These are phyloP conservation scores for Formicarius rufipectus DNA, from an alignment of 2,113 vertebrate genomes.

Conservation along the genomic window DNA sequence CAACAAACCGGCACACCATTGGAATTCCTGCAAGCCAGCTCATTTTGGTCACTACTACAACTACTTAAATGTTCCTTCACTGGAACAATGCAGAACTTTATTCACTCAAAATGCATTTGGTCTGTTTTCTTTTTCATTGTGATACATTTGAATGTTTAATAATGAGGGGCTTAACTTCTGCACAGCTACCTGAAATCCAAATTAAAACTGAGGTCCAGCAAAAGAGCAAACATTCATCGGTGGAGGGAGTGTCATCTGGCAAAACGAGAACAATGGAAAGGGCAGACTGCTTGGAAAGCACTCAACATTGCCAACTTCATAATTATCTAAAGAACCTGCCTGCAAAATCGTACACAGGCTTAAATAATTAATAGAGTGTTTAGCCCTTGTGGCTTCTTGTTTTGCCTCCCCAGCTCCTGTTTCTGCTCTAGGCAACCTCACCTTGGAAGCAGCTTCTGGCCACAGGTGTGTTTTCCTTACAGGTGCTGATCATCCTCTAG, in stretches of 20 bases:
- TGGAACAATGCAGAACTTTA: background rate
- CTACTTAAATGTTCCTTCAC: background rate
- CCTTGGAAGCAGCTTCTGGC: background rate
- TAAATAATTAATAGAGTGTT: background rate
- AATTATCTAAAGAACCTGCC: background rate
- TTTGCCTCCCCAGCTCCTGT: background rate
- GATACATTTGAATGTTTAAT: background rate
- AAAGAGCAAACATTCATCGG: background rate
- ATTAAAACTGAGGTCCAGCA: background rate
- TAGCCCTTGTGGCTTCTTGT: background rate
- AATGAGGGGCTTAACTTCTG: background rate
- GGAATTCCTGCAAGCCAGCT: background rate
- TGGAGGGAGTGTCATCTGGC: background rate
- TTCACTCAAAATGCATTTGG: background rate
- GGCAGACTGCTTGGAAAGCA: background rate
- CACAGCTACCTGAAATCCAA: background rate
- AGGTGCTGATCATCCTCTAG: background rate
- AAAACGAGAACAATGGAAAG: background rate
- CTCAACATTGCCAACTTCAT: background rate
- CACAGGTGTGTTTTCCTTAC: background rate
- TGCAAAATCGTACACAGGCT: background rate
- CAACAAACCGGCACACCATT: rapidly evolving
- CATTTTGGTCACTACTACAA: background rate
- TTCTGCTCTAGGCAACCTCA: background rate
- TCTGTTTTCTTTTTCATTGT: background rate